These are phyloP conservation scores for Magallana angulata DNA, from an alignment of 1,140 invertebrate genomes.

Conservation along the genomic window DNA sequence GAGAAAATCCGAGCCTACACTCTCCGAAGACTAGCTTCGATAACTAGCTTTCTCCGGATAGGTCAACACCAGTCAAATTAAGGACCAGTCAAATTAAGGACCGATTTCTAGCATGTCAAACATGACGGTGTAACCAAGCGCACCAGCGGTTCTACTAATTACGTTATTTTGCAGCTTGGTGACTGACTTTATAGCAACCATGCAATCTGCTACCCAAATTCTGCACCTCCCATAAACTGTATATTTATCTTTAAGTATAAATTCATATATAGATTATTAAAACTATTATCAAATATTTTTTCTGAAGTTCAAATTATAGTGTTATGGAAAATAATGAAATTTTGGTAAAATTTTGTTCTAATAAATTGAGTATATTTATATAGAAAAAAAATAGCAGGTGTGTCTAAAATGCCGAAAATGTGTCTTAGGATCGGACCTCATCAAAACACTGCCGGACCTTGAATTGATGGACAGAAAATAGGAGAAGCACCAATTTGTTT, in stretches of 20 bases:
- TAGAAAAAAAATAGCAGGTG: not conserved
- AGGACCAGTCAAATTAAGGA: conserved; percentile 38
- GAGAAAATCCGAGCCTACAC: not conserved
- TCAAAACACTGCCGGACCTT: conserved; percentile 4
- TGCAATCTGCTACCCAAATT: not conserved
- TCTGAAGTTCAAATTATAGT: too few species aligned
- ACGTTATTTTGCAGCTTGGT: conserved; percentile 48
- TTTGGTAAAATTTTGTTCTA: too few species aligned
- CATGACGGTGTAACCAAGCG: conserved; percentile 42
- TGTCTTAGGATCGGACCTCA: not conserved
- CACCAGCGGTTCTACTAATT: conserved; percentile 48
- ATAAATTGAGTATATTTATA: not conserved
- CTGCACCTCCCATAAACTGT: too few species aligned
- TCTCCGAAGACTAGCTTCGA: conserved; percentile 7
- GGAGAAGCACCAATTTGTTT: not conserved
- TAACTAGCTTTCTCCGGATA: conserved; percentile 26
- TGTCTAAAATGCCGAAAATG: not conserved
- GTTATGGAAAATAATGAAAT: too few species aligned
- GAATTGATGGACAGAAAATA: conserved; percentile 20
- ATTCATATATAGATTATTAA: too few species aligned
- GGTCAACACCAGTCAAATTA: conserved; percentile 39
- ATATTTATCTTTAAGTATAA: too few species aligned
- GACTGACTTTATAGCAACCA: conserved; percentile 20
- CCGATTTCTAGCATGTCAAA: conserved; percentile 37
- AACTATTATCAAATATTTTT: too few species aligned